Evolutionary conservation across 2,797 vertebrate species (phyloP).

Genomic region (Tauraco hartlaubi): DNA sequence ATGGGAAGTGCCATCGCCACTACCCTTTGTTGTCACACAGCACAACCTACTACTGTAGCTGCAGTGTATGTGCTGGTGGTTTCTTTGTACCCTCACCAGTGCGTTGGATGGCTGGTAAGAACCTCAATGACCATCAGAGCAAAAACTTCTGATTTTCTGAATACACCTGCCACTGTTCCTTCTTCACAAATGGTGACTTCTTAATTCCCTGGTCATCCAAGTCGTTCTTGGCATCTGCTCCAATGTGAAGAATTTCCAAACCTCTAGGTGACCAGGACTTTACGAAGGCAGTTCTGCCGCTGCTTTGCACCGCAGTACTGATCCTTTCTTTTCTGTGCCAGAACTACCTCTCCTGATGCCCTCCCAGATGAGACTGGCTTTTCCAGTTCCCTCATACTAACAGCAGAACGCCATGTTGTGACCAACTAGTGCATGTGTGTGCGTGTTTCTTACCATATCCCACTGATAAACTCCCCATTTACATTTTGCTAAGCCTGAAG

Average conservation of each 20-base stretch:
- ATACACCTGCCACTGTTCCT: neutral
- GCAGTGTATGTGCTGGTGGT: too few species aligned
- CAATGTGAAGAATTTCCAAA: neutral
- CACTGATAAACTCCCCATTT: neutral
- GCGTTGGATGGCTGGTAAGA: neutral
- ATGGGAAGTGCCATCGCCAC: neutral
- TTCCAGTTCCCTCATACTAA: neutral
- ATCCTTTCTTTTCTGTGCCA: neutral
- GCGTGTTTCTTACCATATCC: too few species aligned
- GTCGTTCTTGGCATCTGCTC: neutral
- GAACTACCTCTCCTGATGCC: neutral
- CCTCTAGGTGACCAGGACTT: neutral
- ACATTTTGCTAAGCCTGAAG: neutral
- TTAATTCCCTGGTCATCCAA: neutral
- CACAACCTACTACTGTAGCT: rapidly evolving
- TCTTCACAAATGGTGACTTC: neutral
- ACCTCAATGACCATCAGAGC: neutral
- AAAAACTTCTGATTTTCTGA: neutral
- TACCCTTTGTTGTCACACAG: neutral
- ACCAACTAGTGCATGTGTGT: neutral
- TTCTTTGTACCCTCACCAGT: neutral
- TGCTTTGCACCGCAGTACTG: neutral
- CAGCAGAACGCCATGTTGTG: neutral
- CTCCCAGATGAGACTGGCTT: neutral
- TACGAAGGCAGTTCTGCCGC: neutral